These are phyloP conservation scores for Pseudococcus longispinus DNA, from an alignment of 2,888 invertebrate genomes.

Conservation along the genomic window DNA sequence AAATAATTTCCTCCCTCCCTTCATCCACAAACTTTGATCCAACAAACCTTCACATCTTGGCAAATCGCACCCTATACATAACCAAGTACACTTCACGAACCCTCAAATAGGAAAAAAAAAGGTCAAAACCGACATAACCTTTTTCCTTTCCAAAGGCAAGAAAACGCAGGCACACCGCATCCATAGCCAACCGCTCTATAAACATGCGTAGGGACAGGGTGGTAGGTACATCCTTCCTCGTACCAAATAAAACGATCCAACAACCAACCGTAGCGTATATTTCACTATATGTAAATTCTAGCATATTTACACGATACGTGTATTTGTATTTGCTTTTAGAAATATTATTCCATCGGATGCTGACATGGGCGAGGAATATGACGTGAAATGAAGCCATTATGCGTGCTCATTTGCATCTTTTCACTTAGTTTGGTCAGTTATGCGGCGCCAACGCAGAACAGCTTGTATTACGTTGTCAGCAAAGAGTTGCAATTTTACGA, in stretches of 20 bases:
- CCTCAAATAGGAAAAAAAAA: background rate
- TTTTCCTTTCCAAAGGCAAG: background rate
- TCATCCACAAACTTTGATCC: background rate
- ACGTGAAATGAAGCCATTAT: slow-evolving; percentile 48
- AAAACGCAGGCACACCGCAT: background rate
- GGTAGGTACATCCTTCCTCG: background rate
- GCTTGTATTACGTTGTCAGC: slow-evolving; percentile 38
- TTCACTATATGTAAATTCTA: background rate
- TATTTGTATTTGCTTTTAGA: background rate
- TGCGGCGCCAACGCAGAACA: slow-evolving; percentile 29
- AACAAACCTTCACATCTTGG: background rate
- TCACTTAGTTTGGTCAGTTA: slow-evolving; percentile 3
- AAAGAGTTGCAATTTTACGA: slow-evolving; percentile 40
- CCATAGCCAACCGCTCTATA: background rate
- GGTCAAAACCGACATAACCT: background rate
- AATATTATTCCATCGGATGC: slow-evolving; percentile 12
- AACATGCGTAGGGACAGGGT: background rate
- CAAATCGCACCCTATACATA: background rate
- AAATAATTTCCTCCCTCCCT: background rate
- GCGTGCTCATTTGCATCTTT: slow-evolving; percentile 32
- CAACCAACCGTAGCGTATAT: background rate
- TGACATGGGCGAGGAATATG: slow-evolving; percentile 32
- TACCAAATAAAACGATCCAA: background rate
- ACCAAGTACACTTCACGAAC: background rate
- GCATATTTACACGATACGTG: background rate